Percentiles rank a stretch among this genome's conserved stretches.
phyloP scores from a whole-genome alignment of 1,140 invertebrate species.

The Pseudomyrmex concolor region DNA sequence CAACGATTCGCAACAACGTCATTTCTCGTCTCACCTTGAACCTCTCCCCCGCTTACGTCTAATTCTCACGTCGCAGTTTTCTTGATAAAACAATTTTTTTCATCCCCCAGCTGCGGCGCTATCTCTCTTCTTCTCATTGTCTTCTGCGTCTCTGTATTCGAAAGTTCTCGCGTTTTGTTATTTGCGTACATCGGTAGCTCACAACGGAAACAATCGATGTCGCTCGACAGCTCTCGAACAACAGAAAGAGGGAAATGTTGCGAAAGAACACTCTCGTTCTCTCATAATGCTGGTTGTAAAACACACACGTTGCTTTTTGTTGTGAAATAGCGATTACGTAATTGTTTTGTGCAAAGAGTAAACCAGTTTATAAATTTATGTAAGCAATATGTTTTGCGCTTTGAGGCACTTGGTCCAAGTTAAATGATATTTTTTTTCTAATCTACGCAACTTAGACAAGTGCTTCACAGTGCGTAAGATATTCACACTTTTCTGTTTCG shows the following conservation, averaged over 20 bases:
- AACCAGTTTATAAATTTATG: background rate
- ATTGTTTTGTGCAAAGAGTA: background rate
- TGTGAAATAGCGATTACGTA: constrained; percentile 4
- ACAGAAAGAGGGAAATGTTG: background rate
- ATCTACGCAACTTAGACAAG: background rate
- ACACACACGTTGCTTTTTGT: constrained; percentile 2
- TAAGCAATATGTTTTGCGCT: background rate
- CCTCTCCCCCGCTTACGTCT: constrained; percentile 90
- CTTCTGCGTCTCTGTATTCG: background rate
- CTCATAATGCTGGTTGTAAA: background rate
- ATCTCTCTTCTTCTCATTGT: background rate
- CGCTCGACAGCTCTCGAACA: background rate
- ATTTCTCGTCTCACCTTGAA: constrained; percentile 92
- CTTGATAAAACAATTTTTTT: background rate
- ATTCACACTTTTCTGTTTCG: background rate
- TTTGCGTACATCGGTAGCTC: background rate
- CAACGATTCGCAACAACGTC: constrained; percentile 91
- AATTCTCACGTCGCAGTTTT: constrained; percentile 35
- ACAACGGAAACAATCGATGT: constrained; percentile 22
- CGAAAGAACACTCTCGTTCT: constrained; percentile 11
- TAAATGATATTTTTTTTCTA: background rate
- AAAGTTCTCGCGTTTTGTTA: background rate
- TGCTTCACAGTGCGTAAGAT: constrained; percentile 9
- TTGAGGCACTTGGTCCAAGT: background rate
- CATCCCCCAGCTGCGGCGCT: background rate